Evolutionary conservation across 2,797 vertebrate genomes (phyloP).

Genomic region (Manis pentadactyla): DNA sequence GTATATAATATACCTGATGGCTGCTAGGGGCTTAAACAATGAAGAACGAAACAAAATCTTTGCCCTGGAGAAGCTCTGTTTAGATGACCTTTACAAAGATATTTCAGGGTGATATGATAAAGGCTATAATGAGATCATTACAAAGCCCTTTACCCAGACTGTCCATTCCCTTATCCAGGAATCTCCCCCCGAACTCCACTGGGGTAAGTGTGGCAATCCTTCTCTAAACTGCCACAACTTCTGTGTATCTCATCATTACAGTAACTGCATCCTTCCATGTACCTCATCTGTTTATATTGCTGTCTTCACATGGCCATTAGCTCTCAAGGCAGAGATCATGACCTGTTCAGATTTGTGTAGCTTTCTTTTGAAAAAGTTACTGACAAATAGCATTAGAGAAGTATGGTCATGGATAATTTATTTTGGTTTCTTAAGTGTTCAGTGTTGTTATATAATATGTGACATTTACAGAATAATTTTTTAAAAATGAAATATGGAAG

Average conservation of each 20-base stretch:
- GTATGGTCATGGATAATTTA: not conserved
- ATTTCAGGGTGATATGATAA: not conserved
- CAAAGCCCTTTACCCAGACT: not conserved
- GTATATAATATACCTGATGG: not conserved
- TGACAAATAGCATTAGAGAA: not conserved
- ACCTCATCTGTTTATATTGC: not conserved
- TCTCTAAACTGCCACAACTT: not conserved
- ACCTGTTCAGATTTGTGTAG: not conserved
- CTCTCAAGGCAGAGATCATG: not conserved
- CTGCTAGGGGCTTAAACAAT: not conserved
- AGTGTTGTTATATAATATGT: not conserved
- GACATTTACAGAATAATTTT: not conserved
- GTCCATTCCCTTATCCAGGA: not conserved
- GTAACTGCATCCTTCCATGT: not conserved
- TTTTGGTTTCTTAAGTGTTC: not conserved
- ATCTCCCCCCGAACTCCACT: not conserved
- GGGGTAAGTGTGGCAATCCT: rapidly evolving
- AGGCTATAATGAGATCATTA: too few relatives aligned
- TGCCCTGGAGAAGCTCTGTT: not conserved
- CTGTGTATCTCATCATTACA: not conserved
- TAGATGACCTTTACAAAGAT: not conserved
- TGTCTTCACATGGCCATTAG: not conserved
- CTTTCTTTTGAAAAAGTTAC: not conserved
- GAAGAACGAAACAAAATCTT: not conserved
- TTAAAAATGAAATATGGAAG: not conserved